These are phyloP conservation scores for Euura saliciscinereae DNA, from an alignment of 1,140 invertebrate species.

Conservation along the genomic window DNA sequence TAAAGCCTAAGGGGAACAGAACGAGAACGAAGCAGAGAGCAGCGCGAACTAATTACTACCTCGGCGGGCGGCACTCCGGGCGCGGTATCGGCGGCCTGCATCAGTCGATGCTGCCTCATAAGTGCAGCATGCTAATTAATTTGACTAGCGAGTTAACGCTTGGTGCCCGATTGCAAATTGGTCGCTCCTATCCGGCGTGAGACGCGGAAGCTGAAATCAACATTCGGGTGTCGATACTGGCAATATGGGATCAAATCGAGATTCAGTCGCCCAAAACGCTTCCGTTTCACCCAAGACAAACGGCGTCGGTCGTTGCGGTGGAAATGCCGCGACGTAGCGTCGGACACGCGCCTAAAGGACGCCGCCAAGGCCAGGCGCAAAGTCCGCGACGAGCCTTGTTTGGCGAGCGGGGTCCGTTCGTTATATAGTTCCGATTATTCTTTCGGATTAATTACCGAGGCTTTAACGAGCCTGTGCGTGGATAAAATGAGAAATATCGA, in stretches of 20 bases:
- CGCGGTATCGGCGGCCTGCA: conserved; percentile 4
- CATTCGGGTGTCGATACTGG: not conserved
- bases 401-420: too few relatives aligned
- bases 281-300: not conserved
- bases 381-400: too few relatives aligned
- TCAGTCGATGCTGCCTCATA: conserved; percentile 5
- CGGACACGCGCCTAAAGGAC: too few relatives aligned
- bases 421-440: too few relatives aligned
- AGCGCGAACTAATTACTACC: conserved; percentile 7
- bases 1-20: not conserved
- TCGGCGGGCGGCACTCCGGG: conserved; percentile 1
- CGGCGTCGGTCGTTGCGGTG: too few relatives aligned
- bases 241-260: not conserved
- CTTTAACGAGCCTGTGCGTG: too few relatives aligned
- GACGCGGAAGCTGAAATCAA: not conserved
- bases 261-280: not conserved
- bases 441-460: too few relatives aligned
- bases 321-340: too few relatives aligned
- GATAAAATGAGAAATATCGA: too few relatives aligned
- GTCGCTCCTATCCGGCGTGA: not conserved
- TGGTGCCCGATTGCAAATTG: not conserved
- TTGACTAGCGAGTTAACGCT: conserved; percentile 5
- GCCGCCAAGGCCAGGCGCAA: too few relatives aligned
- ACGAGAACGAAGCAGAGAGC: not conserved
- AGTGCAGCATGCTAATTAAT: conserved; percentile 4